Conservation (phyloP, 2,888 invertebrate genomes). For the Eulithis testata region DNA sequence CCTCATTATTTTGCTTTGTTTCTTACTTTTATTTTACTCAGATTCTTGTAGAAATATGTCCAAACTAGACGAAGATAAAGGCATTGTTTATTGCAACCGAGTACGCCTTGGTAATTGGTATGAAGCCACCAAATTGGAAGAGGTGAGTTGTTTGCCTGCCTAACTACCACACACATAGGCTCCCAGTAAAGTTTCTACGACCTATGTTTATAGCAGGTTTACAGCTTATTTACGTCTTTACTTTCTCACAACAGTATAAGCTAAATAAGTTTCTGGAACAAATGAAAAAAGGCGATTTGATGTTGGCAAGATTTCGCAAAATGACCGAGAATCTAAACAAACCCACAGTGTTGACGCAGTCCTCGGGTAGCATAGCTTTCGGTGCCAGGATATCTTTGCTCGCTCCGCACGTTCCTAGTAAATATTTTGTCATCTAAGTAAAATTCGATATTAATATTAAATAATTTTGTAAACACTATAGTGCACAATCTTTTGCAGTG, state of each 20-base stretch:
- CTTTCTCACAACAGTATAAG: constrained; percentile 59
- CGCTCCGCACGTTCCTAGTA: constrained; percentile 73
- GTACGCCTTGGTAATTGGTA: constrained; percentile 78
- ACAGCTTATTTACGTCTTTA: constrained; percentile 18
- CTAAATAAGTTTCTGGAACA: constrained; percentile 69
- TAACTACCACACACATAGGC: constrained; percentile 9
- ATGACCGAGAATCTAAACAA: constrained; percentile 71
- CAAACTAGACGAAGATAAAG: constrained; percentile 66
- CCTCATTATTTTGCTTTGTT: background rate
- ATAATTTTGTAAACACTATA: background rate
- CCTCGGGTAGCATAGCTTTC: constrained; percentile 65
- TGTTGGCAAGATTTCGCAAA: constrained; percentile 73
- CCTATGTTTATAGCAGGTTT: constrained; percentile 25
- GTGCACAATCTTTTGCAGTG: constrained; percentile 45
- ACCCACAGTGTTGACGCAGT: constrained; percentile 66
- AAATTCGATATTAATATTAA: background rate
- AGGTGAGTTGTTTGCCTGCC: constrained; percentile 52
- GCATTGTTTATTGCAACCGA: constrained; percentile 70
- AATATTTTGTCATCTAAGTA: constrained; percentile 4
- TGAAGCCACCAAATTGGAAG: constrained; percentile 73
- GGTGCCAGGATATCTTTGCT: constrained; percentile 68
- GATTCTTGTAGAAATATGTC: constrained; percentile 44
- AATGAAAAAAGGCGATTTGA: constrained; percentile 75
- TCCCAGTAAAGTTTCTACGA: constrained; percentile 26
- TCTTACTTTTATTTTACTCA: constrained; percentile 10